Conservation (phyloP, 2,113 vertebrate genomes). For the Gymnobelideus leadbeateri region DNA sequence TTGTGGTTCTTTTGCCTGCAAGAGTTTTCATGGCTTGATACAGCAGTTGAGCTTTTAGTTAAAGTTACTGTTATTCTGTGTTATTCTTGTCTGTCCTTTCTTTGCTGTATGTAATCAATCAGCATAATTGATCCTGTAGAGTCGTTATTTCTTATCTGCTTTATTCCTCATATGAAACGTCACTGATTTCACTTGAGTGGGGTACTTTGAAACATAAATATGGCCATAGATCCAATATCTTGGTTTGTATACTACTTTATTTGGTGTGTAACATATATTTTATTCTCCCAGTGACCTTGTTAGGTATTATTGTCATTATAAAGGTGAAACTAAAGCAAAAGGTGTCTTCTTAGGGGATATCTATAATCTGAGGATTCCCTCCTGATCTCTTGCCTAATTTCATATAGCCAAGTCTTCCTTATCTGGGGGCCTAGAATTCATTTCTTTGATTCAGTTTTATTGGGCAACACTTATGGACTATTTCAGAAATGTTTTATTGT, state of each 20-base stretch:
- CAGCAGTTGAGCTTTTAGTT: slow-evolving; percentile 41
- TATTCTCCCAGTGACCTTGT: not conserved
- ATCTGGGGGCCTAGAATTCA: not conserved
- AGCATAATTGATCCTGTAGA: not conserved
- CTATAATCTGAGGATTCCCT: not conserved
- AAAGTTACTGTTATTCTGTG: slow-evolving; percentile 30
- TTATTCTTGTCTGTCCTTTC: not conserved
- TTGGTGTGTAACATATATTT: not conserved
- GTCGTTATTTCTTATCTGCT: slow-evolving; percentile 38
- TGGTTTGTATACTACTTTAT: not conserved
- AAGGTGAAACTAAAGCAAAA: not conserved
- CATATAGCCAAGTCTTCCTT: not conserved
- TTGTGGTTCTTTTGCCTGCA: not conserved
- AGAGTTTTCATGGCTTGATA: slow-evolving; percentile 31
- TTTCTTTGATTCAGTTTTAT: slow-evolving; percentile 19
- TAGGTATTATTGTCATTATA: not conserved
- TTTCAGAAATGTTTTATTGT: slow-evolving; percentile 44
- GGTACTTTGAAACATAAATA: not conserved
- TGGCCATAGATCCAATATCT: not conserved
- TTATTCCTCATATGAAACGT: not conserved
- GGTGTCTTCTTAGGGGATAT: not conserved
- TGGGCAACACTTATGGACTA: slow-evolving; percentile 1
- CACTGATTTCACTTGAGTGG: not conserved
- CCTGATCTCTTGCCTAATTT: not conserved
- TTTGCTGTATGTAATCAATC: slow-evolving; percentile 23